Base-by-base conservation (phyloP, 2,113 vertebrate genomes). In the Martes martes region DNA sequence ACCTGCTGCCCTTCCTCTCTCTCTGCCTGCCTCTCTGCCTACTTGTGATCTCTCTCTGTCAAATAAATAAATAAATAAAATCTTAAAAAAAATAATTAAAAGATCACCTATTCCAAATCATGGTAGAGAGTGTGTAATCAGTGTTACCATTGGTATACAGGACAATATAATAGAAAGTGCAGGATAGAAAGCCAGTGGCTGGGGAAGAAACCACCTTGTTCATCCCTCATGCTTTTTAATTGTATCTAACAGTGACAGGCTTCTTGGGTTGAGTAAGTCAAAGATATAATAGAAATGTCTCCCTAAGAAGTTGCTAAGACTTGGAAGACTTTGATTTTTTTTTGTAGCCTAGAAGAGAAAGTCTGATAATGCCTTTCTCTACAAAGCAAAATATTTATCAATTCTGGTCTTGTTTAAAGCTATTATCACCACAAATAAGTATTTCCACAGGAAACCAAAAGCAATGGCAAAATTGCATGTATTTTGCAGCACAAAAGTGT, bases 221-320 rank as follows among this genome's bases (percentile, higher is more conserved):
- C 95, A 88, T 98, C 89, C 94, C 39, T 36, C 55, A 24, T 74
- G 18, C 63, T 61, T 92, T 83, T 93, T 65, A 45, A 83, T 89
- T 83, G 0, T 73, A 33, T 96, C 89, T 97, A 0, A 97, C 81
- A 83, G 28, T 79, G 71, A 90, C 87, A 90, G 21, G 55, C 96
- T 98, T 96, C 87, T 95, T 74, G 79, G 55, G 91, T 15, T n/a
- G 83, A 85, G 4, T 61, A 57, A 28, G 61, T 84, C 84, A 97
- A 95, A 98, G 93, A 39, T 95, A 28, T 42, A 94, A 78, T 84
- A 97, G 91, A 96, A 95, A 94, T 15, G 18, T 63, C 63, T 94
- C 36, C 78, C 55, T 84, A 55, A 85, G 79, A 97, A 94, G 87
- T 42, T 85, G 90, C 63, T 92, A 13, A 61, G 26, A 76, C 36